Evolutionary conservation across 2,113 vertebrate genomes (phyloP), one percentile per base, ranked within the genome.

Genomic region (Campylomormyrus numenius): DNA sequence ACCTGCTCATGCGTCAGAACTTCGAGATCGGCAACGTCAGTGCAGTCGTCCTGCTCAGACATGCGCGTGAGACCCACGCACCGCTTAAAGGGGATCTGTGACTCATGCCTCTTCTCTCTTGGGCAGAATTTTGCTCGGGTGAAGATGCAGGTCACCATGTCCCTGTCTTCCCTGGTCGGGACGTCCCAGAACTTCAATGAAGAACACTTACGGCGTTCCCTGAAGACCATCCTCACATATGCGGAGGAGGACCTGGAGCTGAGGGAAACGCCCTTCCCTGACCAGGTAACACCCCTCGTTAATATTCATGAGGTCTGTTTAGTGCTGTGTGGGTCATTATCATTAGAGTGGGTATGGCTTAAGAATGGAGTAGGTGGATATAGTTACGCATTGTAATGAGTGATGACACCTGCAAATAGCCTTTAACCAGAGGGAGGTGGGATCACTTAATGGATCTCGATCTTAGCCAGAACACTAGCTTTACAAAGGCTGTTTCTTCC

Each of bases 121-220:
- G 21, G 42, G 0, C 93, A 98, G 98, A 98, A 98, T 94, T 98
- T 98, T 89, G 98, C 98, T 3, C 96, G 98, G 13, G 98, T 98
- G 89, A 98, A 98, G 96, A 98, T 98, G 98, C 98, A 98, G 90
- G 97, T 98, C 84, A 98, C 98, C 66, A 98, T 98, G 97, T 98
- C 98, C 0, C 95, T 98, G 52, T 98, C 98, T 0, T 98, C 97
- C 0, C 95, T 98, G 58, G 98, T 98, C 93, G 98, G 98, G 83
- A 98, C 95, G 0, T 96, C 97, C 0, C 97, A 97, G 93, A 97
- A 95, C 92, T 97, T 98, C 90, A 98, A 97, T 0, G 98, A 98
- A 88, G 98, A 98, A 13, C 97, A 97, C 93, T 94, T 98, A 89
- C 96, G 98, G 0, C 96, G 94, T 0, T 98, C 98, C 0, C 95